Evolutionary conservation across 2,888 invertebrate genomes (phyloP).

Genomic region (Auanema sp.): DNA sequence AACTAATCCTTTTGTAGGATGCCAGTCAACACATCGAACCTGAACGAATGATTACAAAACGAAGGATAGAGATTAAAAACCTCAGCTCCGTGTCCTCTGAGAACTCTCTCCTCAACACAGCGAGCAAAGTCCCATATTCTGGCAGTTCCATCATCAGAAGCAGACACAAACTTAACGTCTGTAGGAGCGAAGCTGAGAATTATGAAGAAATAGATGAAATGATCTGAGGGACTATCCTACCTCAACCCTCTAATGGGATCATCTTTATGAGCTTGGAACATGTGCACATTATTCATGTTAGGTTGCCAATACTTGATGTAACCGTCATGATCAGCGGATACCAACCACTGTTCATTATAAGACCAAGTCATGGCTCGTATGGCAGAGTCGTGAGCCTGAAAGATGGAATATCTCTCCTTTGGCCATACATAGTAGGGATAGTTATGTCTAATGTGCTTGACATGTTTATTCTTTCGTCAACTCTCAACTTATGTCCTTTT

Average conservation of each 20-base stretch:
- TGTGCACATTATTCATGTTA: conserved; percentile 99
- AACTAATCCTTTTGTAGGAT: conserved; percentile 93
- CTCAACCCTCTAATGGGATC: conserved; percentile 97
- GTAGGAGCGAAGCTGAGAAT: conserved; percentile 92
- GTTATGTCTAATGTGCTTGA: too few species aligned
- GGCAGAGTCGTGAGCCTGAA: conserved; percentile 94
- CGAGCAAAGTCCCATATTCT: conserved; percentile 98
- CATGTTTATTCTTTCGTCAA: too few species aligned
- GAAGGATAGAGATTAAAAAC: conserved; percentile 11
- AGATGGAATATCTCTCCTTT: conserved; percentile 2
- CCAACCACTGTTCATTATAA: conserved; percentile 99
- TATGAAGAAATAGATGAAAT: not conserved
- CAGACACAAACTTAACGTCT: conserved; percentile 96
- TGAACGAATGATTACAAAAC: conserved; percentile 11
- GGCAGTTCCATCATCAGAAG: conserved; percentile 98
- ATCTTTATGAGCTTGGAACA: conserved; percentile 97
- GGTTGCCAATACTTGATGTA: conserved; percentile 98
- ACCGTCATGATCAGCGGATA: conserved; percentile 85
- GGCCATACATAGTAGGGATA: too few species aligned
- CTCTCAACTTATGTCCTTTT: too few species aligned
- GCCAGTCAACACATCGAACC: conserved; percentile 86
- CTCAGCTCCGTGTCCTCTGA: conserved; percentile 68
- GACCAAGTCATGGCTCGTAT: conserved; percentile 99
- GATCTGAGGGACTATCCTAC: conserved; percentile 69
- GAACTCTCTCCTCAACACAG: conserved; percentile 85